Percentiles rank a stretch among this genome's conserved stretches.
Evolutionary conservation across 2,888 invertebrate genomes (phyloP).

Genomic region (Zygogramma bicolorata): DNA sequence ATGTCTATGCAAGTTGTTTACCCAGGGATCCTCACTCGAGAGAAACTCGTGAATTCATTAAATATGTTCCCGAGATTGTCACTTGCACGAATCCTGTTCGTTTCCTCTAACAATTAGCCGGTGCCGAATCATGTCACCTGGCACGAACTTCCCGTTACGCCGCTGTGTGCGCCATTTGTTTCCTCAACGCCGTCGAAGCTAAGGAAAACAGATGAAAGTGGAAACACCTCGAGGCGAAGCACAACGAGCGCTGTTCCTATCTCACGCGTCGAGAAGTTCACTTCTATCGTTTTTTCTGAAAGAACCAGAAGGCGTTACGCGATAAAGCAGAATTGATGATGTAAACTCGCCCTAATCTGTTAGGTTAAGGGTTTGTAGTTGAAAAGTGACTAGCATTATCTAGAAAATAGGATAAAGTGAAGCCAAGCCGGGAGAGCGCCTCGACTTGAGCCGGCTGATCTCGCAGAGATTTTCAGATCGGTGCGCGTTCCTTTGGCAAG

Average conservation of each 20-base stretch:
- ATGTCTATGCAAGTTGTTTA: too few relatives aligned
- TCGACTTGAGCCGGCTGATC: neutral
- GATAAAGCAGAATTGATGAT: slow-evolving; percentile 43
- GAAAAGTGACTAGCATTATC: slow-evolving; percentile 40
- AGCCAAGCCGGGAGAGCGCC: slow-evolving; percentile 8
- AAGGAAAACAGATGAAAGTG: neutral
- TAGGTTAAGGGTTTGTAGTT: slow-evolving; percentile 31
- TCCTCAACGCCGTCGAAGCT: neutral
- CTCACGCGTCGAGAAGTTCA: slow-evolving; percentile 30
- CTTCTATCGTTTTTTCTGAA: slow-evolving; percentile 34
- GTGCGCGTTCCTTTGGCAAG: neutral
- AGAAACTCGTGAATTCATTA: too few relatives aligned
- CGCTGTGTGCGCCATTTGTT: slow-evolving; percentile 16
- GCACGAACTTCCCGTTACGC: neutral
- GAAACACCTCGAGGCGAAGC: slow-evolving; percentile 3
- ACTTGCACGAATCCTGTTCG: too few relatives aligned
- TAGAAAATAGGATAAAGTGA: slow-evolving; percentile 27
- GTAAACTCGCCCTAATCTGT: slow-evolving; percentile 40
- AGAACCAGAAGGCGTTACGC: slow-evolving; percentile 28
- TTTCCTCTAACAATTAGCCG: too few relatives aligned
- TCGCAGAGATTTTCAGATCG: neutral
- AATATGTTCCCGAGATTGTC: too few relatives aligned
- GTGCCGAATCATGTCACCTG: too few relatives aligned
- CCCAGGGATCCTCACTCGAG: too few relatives aligned
- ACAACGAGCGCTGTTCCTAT: slow-evolving; percentile 1